Conservation (phyloP, 2,113 vertebrate species). For the Zosterops pallidus region DNA sequence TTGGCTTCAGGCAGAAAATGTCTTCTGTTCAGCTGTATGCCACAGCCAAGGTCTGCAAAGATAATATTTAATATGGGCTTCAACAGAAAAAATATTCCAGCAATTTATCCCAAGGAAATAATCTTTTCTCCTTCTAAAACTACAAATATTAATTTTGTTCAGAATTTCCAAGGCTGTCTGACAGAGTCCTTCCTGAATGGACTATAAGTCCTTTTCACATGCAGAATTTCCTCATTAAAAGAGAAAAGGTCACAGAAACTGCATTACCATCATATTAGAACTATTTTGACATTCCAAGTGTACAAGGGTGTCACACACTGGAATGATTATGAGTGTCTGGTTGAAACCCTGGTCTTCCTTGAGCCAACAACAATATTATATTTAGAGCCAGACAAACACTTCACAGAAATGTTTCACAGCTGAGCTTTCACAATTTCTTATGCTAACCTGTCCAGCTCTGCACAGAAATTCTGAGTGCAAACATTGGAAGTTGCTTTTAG, state of each 20-base stretch:
- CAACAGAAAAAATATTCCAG: background rate
- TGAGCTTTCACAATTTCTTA: background rate
- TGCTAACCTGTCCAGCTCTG: background rate
- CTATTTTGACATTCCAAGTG: background rate
- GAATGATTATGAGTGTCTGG: background rate
- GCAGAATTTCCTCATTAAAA: background rate
- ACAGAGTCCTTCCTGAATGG: background rate
- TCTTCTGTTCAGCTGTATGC: background rate
- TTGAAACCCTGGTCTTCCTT: background rate
- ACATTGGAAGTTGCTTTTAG: background rate
- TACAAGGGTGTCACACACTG: background rate
- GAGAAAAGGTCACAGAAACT: slow-evolving; percentile 41
- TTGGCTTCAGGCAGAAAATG: slow-evolving; percentile 21
- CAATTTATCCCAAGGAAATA: background rate
- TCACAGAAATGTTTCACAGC: background rate
- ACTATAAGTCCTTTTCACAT: background rate
- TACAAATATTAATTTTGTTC: background rate
- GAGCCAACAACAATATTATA: background rate
- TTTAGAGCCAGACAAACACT: background rate
- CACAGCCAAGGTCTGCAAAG: background rate
- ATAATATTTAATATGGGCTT: background rate
- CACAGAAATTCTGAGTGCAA: background rate
- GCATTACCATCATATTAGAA: background rate
- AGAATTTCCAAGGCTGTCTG: background rate
- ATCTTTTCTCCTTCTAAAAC: background rate